Evolutionary conservation across 2,113 vertebrate genomes (phyloP).

Genomic region (Elephas maximus): DNA sequence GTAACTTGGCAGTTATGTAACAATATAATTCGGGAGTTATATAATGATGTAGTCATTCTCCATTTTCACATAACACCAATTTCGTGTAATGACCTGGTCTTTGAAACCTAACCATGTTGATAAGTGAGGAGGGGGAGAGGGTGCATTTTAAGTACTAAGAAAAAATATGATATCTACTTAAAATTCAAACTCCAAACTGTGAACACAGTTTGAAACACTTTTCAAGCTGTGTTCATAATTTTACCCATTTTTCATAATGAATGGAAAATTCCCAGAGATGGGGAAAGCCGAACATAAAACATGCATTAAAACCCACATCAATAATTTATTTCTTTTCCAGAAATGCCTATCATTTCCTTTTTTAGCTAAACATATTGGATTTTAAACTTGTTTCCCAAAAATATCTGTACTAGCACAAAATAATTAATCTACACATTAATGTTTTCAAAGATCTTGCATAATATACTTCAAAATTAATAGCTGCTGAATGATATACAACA

Average conservation of each 20-base stretch:
- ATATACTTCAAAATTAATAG: neutral
- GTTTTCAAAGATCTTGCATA: neutral
- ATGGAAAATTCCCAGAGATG: neutral
- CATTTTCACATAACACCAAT: too few species aligned
- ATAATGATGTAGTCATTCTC: too few species aligned
- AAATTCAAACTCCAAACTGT: neutral
- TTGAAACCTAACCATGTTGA: too few species aligned
- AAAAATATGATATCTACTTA: neutral
- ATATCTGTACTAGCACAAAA: neutral
- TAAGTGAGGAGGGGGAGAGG: too few species aligned
- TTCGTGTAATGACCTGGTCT: too few species aligned
- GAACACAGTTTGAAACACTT: neutral
- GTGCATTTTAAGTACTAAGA: neutral
- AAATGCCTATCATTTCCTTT: neutral
- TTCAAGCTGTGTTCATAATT: neutral
- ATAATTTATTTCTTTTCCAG: neutral
- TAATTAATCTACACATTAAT: neutral
- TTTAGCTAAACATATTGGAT: neutral
- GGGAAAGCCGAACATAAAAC: constrained; percentile 15
- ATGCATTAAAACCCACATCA: neutral
- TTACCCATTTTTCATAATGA: neutral
- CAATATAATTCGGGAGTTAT: too few species aligned
- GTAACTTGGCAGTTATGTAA: too few species aligned
- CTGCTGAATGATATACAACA: neutral
- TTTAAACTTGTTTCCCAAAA: neutral